phyloP scores from a whole-genome alignment of 2,888 invertebrate species.

The Lepidocyrtinus sp. region DNA sequence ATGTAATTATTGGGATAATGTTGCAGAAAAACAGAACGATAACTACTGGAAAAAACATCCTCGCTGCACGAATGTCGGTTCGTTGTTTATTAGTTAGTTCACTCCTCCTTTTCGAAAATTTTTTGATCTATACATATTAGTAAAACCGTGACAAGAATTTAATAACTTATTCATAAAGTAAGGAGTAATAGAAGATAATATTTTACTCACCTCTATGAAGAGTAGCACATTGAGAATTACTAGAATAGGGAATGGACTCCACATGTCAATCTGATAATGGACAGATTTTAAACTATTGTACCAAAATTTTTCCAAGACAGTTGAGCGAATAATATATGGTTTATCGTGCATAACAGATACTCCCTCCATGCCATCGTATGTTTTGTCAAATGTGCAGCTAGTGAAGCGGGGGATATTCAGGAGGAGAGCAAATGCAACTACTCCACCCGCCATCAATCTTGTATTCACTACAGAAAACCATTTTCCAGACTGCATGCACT shows the following conservation, averaged over 20 bases:
- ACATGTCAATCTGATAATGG: neutral
- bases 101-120: neutral
- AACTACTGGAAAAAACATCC: slow-evolving; percentile 12
- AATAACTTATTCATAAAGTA: neutral
- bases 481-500: neutral
- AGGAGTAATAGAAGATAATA: neutral
- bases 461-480: slow-evolving; percentile 2
- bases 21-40: slow-evolving; percentile 5
- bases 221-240: neutral
- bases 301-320: neutral
- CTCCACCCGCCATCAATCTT: neutral
- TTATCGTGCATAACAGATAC: neutral
- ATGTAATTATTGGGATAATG: neutral
- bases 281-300: neutral
- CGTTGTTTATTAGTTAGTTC: neutral
- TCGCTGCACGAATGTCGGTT: neutral
- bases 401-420: neutral
- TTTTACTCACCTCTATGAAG: neutral
- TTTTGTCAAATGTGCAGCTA: neutral
- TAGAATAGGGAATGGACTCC: neutral
- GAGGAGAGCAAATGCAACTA: neutral
- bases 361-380: neutral
- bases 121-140: neutral
- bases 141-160: neutral
- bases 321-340: neutral